A percentile compares a stretch with the other conserved stretches of the same genome.
Conservation (phyloP, 1,140 invertebrate species). For the Chironomus tepperi region DNA sequence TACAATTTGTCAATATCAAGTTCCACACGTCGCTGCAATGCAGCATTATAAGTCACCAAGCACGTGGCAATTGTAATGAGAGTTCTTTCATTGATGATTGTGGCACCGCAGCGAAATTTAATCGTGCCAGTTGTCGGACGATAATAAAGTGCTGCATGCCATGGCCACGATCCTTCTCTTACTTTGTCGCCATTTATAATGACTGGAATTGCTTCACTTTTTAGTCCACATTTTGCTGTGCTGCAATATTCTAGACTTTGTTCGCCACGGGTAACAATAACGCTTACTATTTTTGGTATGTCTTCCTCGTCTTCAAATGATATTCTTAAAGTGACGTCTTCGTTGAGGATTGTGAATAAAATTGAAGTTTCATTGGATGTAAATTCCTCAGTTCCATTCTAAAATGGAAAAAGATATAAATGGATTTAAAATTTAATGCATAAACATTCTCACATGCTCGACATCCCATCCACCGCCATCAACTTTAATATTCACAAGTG, state of each 20-base stretch:
- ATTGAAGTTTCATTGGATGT: not conserved
- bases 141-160: not conserved
- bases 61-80: not conserved
- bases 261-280: not conserved
- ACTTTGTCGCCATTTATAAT: not conserved
- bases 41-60: not conserved
- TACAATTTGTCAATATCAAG: not conserved
- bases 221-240: not conserved
- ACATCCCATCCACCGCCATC: not conserved
- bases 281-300: not conserved
- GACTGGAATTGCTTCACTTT: not conserved
- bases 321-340: not conserved
- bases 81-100: not conserved
- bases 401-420: not conserved
- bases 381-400: not conserved
- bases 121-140: not conserved
- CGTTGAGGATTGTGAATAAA: not conserved
- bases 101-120: not conserved
- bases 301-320: not conserved
- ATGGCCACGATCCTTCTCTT: not conserved
- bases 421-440: not conserved
- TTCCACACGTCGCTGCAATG: not conserved
- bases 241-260: not conserved
- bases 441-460: not conserved
- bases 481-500: not conserved